Conservation (phyloP, 2,113 vertebrate species). For the Mungos mungo region DNA sequence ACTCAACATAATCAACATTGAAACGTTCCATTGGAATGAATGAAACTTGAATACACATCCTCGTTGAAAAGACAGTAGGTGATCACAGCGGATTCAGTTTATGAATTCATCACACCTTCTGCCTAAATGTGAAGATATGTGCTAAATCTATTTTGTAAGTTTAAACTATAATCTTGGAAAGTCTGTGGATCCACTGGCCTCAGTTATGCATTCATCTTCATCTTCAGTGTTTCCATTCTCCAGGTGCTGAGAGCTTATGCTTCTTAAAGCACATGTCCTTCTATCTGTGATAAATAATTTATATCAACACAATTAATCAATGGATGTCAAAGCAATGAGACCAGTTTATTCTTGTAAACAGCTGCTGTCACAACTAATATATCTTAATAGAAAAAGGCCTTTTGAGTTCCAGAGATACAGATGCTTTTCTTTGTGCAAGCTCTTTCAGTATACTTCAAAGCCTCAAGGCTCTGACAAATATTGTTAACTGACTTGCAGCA, state of each 20-base stretch:
- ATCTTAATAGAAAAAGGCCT: conserved; percentile 1
- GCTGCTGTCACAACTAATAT: not conserved
- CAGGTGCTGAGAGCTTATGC: not conserved
- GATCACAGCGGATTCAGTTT: not conserved
- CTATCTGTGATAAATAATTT: not conserved
- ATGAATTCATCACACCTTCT: not conserved
- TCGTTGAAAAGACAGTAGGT: not conserved
- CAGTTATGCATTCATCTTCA: not conserved
- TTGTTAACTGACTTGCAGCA: conserved; percentile 67
- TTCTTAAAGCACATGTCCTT: not conserved
- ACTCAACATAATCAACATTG: not conserved
- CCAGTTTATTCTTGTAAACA: conserved; percentile 46
- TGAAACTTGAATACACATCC: not conserved
- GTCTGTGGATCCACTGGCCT: not conserved
- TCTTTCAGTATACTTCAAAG: not conserved
- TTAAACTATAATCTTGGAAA: not conserved
- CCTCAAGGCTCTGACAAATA: conserved; percentile 51
- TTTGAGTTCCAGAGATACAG: not conserved
- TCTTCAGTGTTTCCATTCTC: not conserved
- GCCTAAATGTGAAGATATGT: not conserved
- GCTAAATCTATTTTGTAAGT: not conserved
- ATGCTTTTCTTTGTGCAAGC: not conserved
- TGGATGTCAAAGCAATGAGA: conserved; percentile 42
- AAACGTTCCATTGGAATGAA: not conserved
- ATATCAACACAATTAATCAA: conserved; percentile 36